Evolutionary conservation across 2,888 invertebrate genomes (phyloP), one percentile per base, ranked within the genome.

Genomic region (Deroplatys truncata): DNA sequence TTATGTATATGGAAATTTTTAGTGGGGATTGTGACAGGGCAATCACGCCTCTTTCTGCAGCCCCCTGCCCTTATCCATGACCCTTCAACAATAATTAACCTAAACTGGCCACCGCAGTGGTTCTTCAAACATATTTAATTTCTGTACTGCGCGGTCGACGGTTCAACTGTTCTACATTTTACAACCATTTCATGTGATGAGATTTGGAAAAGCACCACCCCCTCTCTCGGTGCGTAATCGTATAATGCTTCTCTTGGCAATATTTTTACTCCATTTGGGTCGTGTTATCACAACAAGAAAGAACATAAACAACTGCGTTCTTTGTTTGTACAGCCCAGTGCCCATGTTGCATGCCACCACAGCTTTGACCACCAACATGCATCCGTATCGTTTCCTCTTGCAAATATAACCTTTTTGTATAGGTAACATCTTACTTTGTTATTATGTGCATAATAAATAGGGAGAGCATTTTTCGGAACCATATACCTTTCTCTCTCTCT

Each of bases 1-100:
- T 87, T 83, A 87, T 87, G 87, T 87, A 82, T 83, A 87, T 87
- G 87, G 87, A 87, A 87, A 87, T 83, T 87, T 87, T 87, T 87
- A 87, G 87, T 87, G 87, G 7, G 28, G 25, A 28, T 83, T 72
- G 82, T 87, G 87, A 87, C 87, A 87, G n/a, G 20, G 43, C 87
- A 87, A 87, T 87, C 83, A 87, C 87, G 87, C 87, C 31, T 87
- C 85, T 31, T 85, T 85, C 87, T 10, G 29, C 82, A 56, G 82
- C n/a, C 82, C 82, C 10, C n/a, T 35, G 43, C 72, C 83, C 83
- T 83, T 87, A 87, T 35, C 20, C 83, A 87, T 82, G 43, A 35
- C 87, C 87, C 87, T 87, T 87, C 87, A 87, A 87, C 82, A 82
- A 83, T 83, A 87, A 87, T 87, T 87, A 87, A 87, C 87, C 87